Evolutionary conservation across 2,797 vertebrate genomes (phyloP), one percentile per base, ranked within the genome.

Genomic region (Pantherophis vulpinus): DNA sequence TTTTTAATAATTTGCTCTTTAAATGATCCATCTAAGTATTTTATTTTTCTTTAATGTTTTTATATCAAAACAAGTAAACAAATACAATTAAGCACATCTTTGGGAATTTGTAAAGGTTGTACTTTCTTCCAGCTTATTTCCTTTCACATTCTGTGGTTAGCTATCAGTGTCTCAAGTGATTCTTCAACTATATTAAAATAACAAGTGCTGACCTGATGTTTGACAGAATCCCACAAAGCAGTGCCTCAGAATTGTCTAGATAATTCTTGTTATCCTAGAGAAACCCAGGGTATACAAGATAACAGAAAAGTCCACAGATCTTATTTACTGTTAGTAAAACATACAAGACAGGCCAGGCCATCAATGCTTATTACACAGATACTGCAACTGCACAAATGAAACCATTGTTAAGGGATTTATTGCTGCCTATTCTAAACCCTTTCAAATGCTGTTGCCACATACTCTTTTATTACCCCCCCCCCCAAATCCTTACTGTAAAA

Each of bases 371-470:
- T 63, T 89, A 42, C 66, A 86, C 66, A 86, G 29, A 88, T 79
- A 16, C 58, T 61, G 47, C 70, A 86, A 91, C 54, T 61, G 58
- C 59, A 88, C 83, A 90, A 90, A 92, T 90, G 37, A 91, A 88
- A 83, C n/a, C 47, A 83, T n/a, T 66, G 59, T 37, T 63, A 86
- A 88, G 7, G 58, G 87, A 87, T 90, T 90, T 55, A 16, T 70
- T 29, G 13, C 20, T n/a, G 88, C 54, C 29, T 63, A 16, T 93
- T 59, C 66, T 61, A 88, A 88, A 5, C 5, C 60, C 9, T 93
- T 93, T 83, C 20, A 37, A 66, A 9, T 87, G 8, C 2, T 56
- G 1, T 47, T 70, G 70, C 55, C 91, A 92, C 83, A 86, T 63
- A 59, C 9, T n/a, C 55, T 56, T 32, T 51, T 83, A 29, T 55